Evolutionary conservation across 2,888 invertebrate species (phyloP).

Genomic region (Dolichopus griseipennis): DNA sequence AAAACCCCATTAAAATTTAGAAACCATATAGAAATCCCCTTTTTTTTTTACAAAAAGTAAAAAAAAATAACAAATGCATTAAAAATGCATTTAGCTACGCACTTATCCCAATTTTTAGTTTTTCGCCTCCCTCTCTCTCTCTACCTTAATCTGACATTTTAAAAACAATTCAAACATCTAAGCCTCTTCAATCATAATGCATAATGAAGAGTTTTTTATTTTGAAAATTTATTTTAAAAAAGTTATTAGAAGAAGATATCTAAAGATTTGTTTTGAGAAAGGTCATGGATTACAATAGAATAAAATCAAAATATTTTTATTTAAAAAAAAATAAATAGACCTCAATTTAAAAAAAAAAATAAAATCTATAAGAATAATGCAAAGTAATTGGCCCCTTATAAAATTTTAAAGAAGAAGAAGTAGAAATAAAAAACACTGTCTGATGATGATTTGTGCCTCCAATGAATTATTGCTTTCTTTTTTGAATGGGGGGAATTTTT

Average conservation of each 20-base stretch:
- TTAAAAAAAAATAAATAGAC: no score
- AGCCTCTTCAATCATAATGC: neutral
- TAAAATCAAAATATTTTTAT: constrained; percentile 2
- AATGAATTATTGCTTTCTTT: neutral
- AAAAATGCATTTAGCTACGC: neutral
- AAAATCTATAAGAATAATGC: neutral
- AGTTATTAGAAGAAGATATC: no score
- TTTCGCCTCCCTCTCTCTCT: no score
- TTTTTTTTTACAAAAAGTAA: neutral
- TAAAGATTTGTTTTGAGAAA: no score
- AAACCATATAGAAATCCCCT: constrained; percentile 11
- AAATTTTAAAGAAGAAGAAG: neutral
- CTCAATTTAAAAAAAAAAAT: neutral
- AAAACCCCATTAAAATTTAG: constrained; percentile 7
- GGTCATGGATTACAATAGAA: neutral
- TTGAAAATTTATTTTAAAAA: neutral
- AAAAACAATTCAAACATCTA: neutral
- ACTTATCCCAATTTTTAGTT: neutral
- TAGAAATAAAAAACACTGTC: neutral
- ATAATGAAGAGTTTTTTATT: neutral
- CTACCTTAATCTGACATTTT: no score
- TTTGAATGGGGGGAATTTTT: neutral
- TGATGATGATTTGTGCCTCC: neutral
- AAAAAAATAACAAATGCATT: neutral
- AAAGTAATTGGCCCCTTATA: neutral